These are phyloP conservation scores for Trichopria drosophilae DNA, from an alignment of 2,888 invertebrate species.

Conservation along the genomic window DNA sequence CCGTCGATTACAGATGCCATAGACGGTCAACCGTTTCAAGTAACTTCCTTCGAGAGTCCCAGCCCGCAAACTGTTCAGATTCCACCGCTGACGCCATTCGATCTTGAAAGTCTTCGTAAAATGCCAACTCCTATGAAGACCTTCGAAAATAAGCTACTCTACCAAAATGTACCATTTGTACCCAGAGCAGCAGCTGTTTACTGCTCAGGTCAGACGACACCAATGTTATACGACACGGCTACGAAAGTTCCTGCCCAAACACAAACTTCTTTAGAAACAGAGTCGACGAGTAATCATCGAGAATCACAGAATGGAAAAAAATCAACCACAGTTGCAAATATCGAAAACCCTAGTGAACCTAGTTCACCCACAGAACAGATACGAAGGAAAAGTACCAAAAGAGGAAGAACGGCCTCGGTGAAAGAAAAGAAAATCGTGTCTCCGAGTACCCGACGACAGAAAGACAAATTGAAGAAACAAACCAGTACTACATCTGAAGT, in stretches of 20 bases:
- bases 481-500: conserved; percentile 42
- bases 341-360: conserved; percentile 8
- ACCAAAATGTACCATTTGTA: conserved; percentile 45
- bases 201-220: conserved; percentile 32
- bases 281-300: conserved; percentile 18
- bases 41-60: conserved; percentile 55
- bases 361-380: conserved; percentile 33
- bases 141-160: conserved; percentile 38
- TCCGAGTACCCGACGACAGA: conserved; percentile 35
- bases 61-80: conserved; percentile 49
- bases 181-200: conserved; percentile 34
- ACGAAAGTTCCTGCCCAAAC: conserved; percentile 49
- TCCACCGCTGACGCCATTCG: conserved; percentile 42
- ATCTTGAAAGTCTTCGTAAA: conserved; percentile 40
- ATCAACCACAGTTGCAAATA: conserved; percentile 20
- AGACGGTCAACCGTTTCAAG: conserved; percentile 44
- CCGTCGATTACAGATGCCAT: conserved; percentile 26
- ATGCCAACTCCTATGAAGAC: conserved; percentile 37
- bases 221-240: conserved; percentile 38
- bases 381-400: conserved; percentile 27
- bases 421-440: conserved; percentile 33
- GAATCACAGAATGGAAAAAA: conserved; percentile 1
- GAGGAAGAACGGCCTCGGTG: conserved; percentile 29
- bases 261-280: conserved; percentile 47
- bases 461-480: conserved; percentile 43